phyloP scores from a whole-genome alignment of 2,888 invertebrate species.

The Nephrotoma appendiculata region DNA sequence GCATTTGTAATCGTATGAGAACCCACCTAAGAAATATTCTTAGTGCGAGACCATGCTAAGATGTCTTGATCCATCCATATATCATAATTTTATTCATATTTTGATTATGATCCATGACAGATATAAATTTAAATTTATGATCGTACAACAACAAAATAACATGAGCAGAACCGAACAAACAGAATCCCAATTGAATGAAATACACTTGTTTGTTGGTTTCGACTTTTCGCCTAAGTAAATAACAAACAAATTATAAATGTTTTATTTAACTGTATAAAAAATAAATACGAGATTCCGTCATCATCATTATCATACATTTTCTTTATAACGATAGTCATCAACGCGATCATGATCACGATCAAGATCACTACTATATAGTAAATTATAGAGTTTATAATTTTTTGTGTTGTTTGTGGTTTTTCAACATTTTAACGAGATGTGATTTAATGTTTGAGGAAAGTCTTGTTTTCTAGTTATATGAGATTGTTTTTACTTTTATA shows the following conservation, averaged over 20 bases:
- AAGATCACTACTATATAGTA: neutral
- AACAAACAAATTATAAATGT: neutral
- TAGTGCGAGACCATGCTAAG: neutral
- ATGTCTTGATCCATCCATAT: neutral
- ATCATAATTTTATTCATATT: neutral
- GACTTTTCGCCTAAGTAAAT: neutral
- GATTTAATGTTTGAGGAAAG: neutral
- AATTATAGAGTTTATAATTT: neutral
- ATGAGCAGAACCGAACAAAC: neutral
- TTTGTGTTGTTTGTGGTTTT: neutral
- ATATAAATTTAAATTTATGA: neutral
- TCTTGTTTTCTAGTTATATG: neutral
- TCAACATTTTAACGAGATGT: neutral
- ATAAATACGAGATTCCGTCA: neutral
- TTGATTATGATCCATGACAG: neutral
- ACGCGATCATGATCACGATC: neutral
- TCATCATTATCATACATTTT: neutral
- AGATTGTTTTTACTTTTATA: too few relatives aligned
- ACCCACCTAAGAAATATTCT: neutral
- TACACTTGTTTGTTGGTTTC: neutral
- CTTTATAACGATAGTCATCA: neutral
- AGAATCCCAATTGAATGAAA: neutral
- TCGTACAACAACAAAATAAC: neutral
- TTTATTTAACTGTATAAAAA: neutral
- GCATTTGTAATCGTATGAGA: neutral